phyloP scores from a whole-genome alignment of 2,113 vertebrate genomes.

The Seriola dumerili region DNA sequence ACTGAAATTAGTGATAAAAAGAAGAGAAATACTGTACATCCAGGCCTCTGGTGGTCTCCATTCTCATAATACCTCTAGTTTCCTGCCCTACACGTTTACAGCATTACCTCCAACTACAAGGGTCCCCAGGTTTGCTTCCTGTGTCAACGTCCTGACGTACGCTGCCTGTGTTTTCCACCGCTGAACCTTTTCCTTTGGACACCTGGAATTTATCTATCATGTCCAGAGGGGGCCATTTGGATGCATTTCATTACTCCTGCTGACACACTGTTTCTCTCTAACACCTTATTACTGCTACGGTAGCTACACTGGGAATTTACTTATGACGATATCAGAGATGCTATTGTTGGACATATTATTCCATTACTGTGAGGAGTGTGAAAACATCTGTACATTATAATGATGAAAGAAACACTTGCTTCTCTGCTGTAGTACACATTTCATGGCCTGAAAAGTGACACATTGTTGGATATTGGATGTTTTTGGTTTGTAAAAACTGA shows the following conservation, averaged over 20 bases:
- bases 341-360: slow-evolving; percentile 22
- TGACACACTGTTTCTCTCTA: slow-evolving; percentile 40
- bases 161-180: slow-evolving; percentile 45
- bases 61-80: slow-evolving; percentile 24
- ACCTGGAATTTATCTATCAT: slow-evolving; percentile 54
- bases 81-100: slow-evolving; percentile 34
- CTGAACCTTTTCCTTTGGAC: slow-evolving; percentile 65
- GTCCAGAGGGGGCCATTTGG: slow-evolving; percentile 57
- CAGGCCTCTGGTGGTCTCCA: background rate
- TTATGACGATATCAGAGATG: slow-evolving; percentile 10
- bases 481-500: background rate
- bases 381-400: background rate
- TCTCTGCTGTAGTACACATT: background rate
- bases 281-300: slow-evolving; percentile 13
- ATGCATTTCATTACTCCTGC: slow-evolving; percentile 32
- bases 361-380: background rate
- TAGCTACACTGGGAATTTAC: slow-evolving; percentile 28
- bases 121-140: slow-evolving; percentile 57
- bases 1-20: background rate
- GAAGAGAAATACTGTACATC: background rate
- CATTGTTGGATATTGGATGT: background rate
- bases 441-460: background rate
- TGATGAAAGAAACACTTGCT: background rate
- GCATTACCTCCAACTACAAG: slow-evolving; percentile 25
- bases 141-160: slow-evolving; percentile 58